phyloP scores from a whole-genome alignment of 2,888 invertebrate genomes.

The Eupithecia vulgata region DNA sequence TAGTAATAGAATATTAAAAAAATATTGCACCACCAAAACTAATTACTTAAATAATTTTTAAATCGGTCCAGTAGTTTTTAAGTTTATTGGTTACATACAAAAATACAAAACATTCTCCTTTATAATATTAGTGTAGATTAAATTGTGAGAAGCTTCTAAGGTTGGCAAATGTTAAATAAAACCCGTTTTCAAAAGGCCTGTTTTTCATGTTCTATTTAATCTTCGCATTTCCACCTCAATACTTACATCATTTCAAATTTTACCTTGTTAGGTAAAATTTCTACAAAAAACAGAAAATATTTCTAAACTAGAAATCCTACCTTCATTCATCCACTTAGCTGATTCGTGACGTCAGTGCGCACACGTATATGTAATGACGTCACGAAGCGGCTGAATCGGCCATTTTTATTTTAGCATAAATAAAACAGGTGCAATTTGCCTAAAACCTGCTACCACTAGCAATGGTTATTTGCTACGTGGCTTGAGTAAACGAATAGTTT shows the following conservation, averaged over 20 bases:
- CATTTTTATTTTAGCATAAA: constrained; percentile 77
- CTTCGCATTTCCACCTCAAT: background rate
- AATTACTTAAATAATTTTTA: no score
- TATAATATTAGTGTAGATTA: no score
- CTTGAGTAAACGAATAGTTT: constrained; percentile 30
- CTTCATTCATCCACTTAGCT: constrained; percentile 43
- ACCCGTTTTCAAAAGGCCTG: no score
- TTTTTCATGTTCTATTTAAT: background rate
- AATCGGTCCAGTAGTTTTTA: no score
- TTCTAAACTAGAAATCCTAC: background rate
- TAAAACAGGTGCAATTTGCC: constrained; percentile 77
- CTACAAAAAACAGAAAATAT: background rate
- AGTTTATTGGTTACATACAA: no score
- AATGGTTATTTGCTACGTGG: constrained; percentile 45
- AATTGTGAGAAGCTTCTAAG: no score
- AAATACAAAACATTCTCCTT: no score
- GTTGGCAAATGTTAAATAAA: no score
- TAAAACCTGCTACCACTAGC: constrained; percentile 62
- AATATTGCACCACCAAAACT: no score
- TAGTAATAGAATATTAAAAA: no score
- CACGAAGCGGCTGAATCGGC: constrained; percentile 56
- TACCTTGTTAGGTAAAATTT: no score
- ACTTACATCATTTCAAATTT: no score
- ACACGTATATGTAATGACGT: constrained; percentile 45
- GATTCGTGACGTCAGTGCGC: constrained; percentile 55